A percentile compares a stretch with the other conserved stretches of the same genome.
phyloP scores from a whole-genome alignment of 2,113 vertebrate genomes.

The Odocoileus hemionus region DNA sequence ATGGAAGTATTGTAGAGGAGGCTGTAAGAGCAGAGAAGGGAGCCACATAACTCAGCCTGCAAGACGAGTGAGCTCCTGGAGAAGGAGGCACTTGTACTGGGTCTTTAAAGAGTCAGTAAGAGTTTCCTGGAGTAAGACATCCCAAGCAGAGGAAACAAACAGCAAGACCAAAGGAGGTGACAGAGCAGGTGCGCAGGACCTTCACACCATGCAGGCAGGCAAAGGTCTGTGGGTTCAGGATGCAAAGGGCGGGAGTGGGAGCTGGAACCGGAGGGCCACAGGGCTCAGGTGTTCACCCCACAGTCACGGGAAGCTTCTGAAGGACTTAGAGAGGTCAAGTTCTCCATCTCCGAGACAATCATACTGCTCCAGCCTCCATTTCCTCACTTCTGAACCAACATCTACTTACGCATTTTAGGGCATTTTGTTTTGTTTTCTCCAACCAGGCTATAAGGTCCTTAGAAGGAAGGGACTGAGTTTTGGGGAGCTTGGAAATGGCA shows the following conservation, averaged over 20 bases:
- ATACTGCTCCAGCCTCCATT: neutral
- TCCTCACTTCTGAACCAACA: neutral
- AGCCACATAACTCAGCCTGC: neutral
- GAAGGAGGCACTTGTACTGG: no score
- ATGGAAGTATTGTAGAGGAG: neutral
- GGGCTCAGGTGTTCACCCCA: neutral
- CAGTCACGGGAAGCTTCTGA: neutral
- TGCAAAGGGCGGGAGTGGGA: rapidly evolving
- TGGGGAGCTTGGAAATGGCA: neutral
- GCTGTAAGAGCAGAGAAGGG: neutral
- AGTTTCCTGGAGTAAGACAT: neutral
- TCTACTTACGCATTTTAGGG: neutral
- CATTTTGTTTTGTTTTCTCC: neutral
- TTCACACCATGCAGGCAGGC: neutral
- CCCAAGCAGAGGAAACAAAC: neutral
- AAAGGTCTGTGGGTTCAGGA: neutral
- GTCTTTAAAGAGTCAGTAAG: neutral
- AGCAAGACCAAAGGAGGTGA: neutral
- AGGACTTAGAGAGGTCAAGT: neutral
- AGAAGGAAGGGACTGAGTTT: neutral
- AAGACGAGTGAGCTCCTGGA: neutral
- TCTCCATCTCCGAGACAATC: neutral
- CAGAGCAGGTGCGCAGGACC: neutral
- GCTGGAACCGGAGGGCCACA: neutral
- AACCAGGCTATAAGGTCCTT: neutral